phyloP scores from a whole-genome alignment of 2,888 invertebrate genomes.

The Ichneumon xanthorius region DNA sequence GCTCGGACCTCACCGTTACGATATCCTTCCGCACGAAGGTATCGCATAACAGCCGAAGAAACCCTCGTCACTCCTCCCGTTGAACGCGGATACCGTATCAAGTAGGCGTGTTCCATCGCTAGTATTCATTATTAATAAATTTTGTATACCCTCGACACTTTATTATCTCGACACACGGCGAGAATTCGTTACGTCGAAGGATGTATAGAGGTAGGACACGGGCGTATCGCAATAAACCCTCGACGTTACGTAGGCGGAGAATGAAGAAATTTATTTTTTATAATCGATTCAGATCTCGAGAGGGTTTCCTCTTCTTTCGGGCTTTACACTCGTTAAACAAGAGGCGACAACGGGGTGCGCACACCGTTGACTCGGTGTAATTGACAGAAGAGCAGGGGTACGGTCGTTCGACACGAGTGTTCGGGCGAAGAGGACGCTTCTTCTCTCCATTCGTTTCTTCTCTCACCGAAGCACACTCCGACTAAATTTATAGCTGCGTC shows the following conservation, averaged over 20 bases:
- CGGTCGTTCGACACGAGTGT: conserved; percentile 42
- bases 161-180: conserved; percentile 21
- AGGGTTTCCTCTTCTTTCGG: conserved; percentile 18
- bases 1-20: conserved; percentile 8
- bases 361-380: conserved; percentile 50
- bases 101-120: conserved; percentile 57
- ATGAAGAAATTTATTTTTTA: conserved; percentile 25
- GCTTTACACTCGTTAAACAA: conserved; percentile 46
- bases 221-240: conserved; percentile 9
- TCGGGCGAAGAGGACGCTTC: conserved; percentile 9
- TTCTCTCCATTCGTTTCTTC: conserved; percentile 23
- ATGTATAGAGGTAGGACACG: not conserved
- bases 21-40: conserved; percentile 42
- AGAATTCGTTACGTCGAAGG: conserved; percentile 26
- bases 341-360: conserved; percentile 53
- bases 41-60: conserved; percentile 60
- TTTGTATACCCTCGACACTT: conserved; percentile 43
- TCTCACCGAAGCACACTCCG: conserved; percentile 44
- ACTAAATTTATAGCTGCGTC: conserved; percentile 69
- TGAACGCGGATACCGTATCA: conserved; percentile 28
- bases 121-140: conserved; percentile 63
- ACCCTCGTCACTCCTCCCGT: conserved; percentile 60
- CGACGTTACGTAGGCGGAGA: conserved; percentile 30
- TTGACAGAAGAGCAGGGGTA: conserved; percentile 46
- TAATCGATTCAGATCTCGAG: conserved; percentile 21